phyloP scores from a whole-genome alignment of 2,113 vertebrate species.

The Crotalus horridus region DNA sequence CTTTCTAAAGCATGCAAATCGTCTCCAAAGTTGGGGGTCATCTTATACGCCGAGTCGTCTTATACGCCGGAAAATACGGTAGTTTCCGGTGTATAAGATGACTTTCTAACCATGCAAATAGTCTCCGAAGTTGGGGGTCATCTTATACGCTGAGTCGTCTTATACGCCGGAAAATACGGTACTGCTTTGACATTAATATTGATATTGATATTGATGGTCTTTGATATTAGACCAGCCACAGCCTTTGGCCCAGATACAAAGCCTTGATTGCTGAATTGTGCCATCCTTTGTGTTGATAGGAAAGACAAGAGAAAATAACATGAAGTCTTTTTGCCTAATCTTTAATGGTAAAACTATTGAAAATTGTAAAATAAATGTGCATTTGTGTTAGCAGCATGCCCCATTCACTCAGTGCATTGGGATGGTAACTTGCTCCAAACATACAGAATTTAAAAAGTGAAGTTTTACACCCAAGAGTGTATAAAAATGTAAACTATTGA shows the following conservation, averaged over 20 bases:
- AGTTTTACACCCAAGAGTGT: neutral
- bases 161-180: too few species aligned
- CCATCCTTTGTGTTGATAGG: neutral
- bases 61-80: too few species aligned
- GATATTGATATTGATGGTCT: too few species aligned
- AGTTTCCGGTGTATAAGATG: neutral
- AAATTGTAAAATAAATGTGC: neutral
- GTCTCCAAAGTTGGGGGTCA: too few species aligned
- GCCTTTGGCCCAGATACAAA: neutral
- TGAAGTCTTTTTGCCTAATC: neutral
- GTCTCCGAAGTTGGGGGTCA: too few species aligned
- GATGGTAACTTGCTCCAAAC: neutral
- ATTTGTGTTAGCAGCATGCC: neutral
- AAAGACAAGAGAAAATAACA: neutral
- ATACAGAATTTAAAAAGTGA: neutral
- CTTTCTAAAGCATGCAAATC: too few species aligned
- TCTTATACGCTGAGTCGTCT: too few species aligned
- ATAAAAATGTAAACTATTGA: neutral
- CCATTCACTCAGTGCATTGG: neutral
- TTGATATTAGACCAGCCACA: neutral
- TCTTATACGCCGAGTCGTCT: too few species aligned
- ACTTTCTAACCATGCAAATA: too few species aligned
- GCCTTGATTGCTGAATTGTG: neutral
- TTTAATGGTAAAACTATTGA: neutral
- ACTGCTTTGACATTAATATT: neutral